Evolutionary conservation across 2,797 vertebrate genomes (phyloP).

Genomic region (Podargus strigoides): DNA sequence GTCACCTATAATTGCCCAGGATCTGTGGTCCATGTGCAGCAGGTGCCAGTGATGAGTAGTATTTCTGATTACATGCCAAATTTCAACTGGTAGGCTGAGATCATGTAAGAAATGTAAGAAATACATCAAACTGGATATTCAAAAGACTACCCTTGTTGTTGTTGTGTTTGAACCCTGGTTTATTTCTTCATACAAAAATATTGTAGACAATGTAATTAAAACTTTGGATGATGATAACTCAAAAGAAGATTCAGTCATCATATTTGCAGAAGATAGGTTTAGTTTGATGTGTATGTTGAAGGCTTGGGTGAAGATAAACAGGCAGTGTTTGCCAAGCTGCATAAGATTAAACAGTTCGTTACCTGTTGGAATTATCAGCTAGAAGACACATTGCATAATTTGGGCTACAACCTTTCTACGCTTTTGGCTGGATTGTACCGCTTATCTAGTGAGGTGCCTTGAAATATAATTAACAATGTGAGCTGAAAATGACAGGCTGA

Average conservation of each 20-base stretch:
- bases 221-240: neutral
- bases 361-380: conserved; percentile 46
- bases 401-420: conserved; percentile 18
- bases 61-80: neutral
- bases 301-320: conserved; percentile 27
- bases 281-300: neutral
- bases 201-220: neutral
- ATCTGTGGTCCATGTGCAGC: neutral
- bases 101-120: neutral
- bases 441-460: conserved; percentile 8
- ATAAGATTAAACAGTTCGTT: conserved; percentile 45
- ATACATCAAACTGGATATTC: neutral
- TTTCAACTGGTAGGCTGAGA: neutral
- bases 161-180: neutral
- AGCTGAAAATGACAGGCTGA: neutral
- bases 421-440: neutral
- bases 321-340: neutral
- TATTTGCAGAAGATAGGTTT: neutral
- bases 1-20: neutral
- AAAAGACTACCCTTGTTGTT: neutral
- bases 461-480: neutral
- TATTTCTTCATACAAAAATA: neutral
- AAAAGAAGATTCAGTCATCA: neutral
- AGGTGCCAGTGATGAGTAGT: neutral
- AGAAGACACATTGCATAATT: conserved; percentile 30